A percentile compares a stretch with the other conserved stretches of the same genome.
Conservation (phyloP, 2,888 invertebrate species). For the Celastrina argiolus region DNA sequence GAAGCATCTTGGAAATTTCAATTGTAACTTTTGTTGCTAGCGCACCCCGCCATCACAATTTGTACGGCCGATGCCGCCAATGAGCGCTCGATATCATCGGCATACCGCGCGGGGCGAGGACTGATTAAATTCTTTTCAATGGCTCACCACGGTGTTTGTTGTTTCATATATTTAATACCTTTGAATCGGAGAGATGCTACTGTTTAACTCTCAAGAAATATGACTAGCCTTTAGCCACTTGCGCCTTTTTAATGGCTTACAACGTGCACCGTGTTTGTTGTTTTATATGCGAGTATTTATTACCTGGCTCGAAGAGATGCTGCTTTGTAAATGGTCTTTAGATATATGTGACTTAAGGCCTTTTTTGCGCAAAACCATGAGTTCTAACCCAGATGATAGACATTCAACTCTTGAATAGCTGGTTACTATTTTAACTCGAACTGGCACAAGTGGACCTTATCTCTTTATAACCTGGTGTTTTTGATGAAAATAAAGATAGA, state of each 20-base stretch:
- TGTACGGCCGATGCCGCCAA: conserved; percentile 60
- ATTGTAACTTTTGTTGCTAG: conserved; percentile 68
- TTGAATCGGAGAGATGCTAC: not conserved
- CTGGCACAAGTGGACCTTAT: too few species aligned
- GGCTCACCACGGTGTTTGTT: conserved; percentile 37
- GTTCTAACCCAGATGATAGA: too few species aligned
- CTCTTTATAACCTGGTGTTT: too few species aligned
- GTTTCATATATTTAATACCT: not conserved
- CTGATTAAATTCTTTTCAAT: conserved; percentile 70
- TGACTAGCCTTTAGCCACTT: too few species aligned
- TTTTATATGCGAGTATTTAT: not conserved
- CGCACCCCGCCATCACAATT: conserved; percentile 61
- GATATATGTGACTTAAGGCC: too few species aligned
- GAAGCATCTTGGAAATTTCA: conserved; percentile 73
- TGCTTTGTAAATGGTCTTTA: too few species aligned
- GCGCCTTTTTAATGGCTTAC: conserved; percentile 54
- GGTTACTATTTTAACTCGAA: too few species aligned
- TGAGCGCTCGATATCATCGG: conserved; percentile 66
- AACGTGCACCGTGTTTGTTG: conserved; percentile 4
- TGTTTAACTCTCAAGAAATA: too few species aligned
- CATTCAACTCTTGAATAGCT: too few species aligned
- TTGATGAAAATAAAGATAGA: too few species aligned
- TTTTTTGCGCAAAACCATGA: too few species aligned
- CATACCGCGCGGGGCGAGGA: conserved; percentile 60
- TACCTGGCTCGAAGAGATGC: not conserved